Evolutionary conservation across 2,797 vertebrate species (phyloP), one percentile per base, ranked within the genome.

Genomic region (Scyliorhinus canicula): DNA sequence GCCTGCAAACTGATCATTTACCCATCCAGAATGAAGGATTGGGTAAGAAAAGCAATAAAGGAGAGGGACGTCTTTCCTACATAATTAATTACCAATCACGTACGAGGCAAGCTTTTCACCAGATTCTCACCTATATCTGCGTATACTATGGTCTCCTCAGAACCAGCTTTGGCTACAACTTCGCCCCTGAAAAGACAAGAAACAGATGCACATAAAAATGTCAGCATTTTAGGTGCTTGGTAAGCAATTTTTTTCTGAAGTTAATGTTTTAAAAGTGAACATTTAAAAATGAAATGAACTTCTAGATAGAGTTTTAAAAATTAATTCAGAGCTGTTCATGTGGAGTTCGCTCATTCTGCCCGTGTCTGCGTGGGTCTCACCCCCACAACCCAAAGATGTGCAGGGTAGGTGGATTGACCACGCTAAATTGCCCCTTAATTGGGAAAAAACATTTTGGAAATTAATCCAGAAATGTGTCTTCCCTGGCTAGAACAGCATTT

Each of bases 111-210:
- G 40, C 35, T 94, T 71, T 1, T 69, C 93, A 52, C 1, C 26
- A 71, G 47, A 35, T 50, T 71, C 98, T 98, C 97, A 99, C 99
- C 99, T 47, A 99, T 98, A 77, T 99, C 98, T 26, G 99, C 97
- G 91, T 98, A 99, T 85, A 99, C 95, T 47, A 99, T 77, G 0
- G 96, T 96, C 96, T 99, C 98, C 57, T 98, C 98, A 19, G 97
- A 40, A 69, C 97, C 98, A 1, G 99, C 98, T 96, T 98, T 98
- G 67, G 98, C 97, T 95, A 99, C 95, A 40, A 99, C 98, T 77
- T 99, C 98, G 57, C 99, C 99, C 99, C 99, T 99, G 97, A n/a
- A 97, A 97, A 96, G 96, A 69, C 2, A 97, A 95, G 69, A 93
- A 95, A 55, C 95, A 35, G n/a, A n/a, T n/a, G n/a, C n/a, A n/a